Evolutionary conservation across 2,113 vertebrate species (phyloP), one percentile per base, ranked within the genome.

Genomic region (Atlantisia rogersi): DNA sequence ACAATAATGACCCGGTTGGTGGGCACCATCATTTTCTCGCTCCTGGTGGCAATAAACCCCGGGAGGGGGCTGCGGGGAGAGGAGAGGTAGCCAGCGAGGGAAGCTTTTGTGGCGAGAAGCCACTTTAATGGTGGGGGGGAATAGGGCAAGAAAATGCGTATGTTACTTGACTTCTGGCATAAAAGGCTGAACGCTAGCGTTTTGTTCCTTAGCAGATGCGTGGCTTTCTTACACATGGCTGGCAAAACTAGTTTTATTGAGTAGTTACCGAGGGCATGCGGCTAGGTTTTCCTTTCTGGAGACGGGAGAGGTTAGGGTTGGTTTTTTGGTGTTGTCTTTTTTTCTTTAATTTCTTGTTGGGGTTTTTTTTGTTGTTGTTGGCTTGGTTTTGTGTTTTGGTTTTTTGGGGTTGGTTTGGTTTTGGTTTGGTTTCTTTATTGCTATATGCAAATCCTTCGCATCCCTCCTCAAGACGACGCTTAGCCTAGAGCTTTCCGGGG

Each of bases 1-100:
- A 98, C 98, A 98, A 99, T 99, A 98, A 99, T 99, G 98, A 99
- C 98, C 98, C 97, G 95, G 96, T 98, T 98, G 98, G 98, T 98
- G 98, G 98, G 97, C 97, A 98, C 98, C 98, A 97, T 98, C 96
- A 97, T 98, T 96, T 98, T 95, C 96, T 97, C 80, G 88, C 97
- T 97, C 95, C 96, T 95, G 95, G 95, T 95, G 97, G 96, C 88
- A 92, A 95, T 96, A 97, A 97, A 97, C 94, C 97, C 97, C 91
- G 58, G 16, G 96, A 96, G 86, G 76, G 85, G 86, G 92, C 69
- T 79, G 68, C 37, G 74, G 82, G 79, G 70, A 58, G 89, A 55
- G n/a, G 52, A 86, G 39, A 82, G 91, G 90, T 63, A 76, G 93
- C 82, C 90, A 82, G 95, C 24, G 32, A 96, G 94, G 81, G 64